A percentile compares a stretch with the other conserved stretches of the same genome.
These are phyloP conservation scores for Remorina albescens DNA, from an alignment of 2,797 vertebrate genomes.

Conservation along the genomic window DNA sequence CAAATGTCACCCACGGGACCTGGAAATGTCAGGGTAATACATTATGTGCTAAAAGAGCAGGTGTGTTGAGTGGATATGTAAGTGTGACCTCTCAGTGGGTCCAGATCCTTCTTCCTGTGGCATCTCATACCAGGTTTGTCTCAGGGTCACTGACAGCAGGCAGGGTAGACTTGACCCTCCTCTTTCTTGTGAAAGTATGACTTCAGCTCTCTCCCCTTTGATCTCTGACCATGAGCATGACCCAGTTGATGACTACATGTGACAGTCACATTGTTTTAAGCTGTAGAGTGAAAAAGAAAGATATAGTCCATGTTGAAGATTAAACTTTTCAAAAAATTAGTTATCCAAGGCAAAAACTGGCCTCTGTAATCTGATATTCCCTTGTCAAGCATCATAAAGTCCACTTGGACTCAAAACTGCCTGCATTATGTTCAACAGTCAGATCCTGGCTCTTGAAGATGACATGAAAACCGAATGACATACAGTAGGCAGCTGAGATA, in stretches of 20 bases:
- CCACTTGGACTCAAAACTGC: not conserved
- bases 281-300: not conserved
- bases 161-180: slow-evolving; percentile 10
- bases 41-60: slow-evolving; percentile 46
- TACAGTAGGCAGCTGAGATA: slow-evolving; percentile 29
- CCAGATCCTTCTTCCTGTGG: slow-evolving; percentile 30
- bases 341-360: no score
- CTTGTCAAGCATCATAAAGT: not conserved
- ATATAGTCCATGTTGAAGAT: not conserved
- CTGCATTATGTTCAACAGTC: not conserved
- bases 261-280: slow-evolving; percentile 23
- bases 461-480: not conserved
- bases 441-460: not conserved
- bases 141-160: slow-evolving; percentile 30
- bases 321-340: not conserved
- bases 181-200: slow-evolving; percentile 35
- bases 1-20: slow-evolving; percentile 40
- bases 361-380: not conserved
- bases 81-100: not conserved
- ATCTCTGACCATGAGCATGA: slow-evolving; percentile 35
- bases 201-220: slow-evolving; percentile 19
- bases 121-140: slow-evolving; percentile 14
- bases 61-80: slow-evolving; percentile 38
- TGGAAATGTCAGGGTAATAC: slow-evolving; percentile 21
- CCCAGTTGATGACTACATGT: slow-evolving; percentile 33